Conservation (phyloP, 2,888 invertebrate species). For the Eristalinus sepulchralis region DNA sequence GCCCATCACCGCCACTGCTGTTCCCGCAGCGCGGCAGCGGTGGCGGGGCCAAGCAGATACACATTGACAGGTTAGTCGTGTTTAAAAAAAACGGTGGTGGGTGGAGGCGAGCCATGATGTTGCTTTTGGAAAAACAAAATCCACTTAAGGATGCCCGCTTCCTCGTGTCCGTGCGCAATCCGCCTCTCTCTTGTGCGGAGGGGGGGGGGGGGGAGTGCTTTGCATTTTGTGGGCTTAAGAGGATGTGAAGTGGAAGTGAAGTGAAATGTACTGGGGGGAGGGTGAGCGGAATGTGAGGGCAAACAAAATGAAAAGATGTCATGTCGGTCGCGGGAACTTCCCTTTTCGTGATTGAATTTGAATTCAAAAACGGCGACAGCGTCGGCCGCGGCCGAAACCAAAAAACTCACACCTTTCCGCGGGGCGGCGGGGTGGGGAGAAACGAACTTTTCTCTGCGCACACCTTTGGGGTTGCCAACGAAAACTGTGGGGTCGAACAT, state of each 20-base stretch:
- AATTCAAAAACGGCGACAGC: constrained; percentile 35
- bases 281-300: constrained; percentile 20
- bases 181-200: constrained; percentile 8
- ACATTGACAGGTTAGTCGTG: constrained; percentile 46
- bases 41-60: constrained; percentile 8
- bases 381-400: constrained; percentile 17
- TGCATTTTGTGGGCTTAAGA: constrained; percentile 45
- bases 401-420: constrained; percentile 37
- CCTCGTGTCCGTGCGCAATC: constrained; percentile 32
- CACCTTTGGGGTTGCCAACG: constrained; percentile 18
- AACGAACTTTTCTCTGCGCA: constrained; percentile 2
- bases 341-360: constrained; percentile 63
- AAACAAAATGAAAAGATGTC: constrained; percentile 68
- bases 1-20: neutral
- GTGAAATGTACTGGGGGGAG: neutral
- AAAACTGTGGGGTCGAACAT: constrained; percentile 4
- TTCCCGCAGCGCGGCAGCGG: neutral
- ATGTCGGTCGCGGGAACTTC: constrained; percentile 37
- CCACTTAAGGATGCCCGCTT: constrained; percentile 58
- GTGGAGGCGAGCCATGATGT: neutral
- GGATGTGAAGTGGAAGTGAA: neutral
- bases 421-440: neutral
- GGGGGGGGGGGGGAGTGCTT: neutral
- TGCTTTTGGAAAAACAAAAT: constrained; percentile 58
- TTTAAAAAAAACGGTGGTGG: constrained; percentile 1